Percentiles rank a stretch among this genome's conserved stretches.
Evolutionary conservation across 2,113 vertebrate species (phyloP).

Genomic region (Dascyllus trimaculatus): DNA sequence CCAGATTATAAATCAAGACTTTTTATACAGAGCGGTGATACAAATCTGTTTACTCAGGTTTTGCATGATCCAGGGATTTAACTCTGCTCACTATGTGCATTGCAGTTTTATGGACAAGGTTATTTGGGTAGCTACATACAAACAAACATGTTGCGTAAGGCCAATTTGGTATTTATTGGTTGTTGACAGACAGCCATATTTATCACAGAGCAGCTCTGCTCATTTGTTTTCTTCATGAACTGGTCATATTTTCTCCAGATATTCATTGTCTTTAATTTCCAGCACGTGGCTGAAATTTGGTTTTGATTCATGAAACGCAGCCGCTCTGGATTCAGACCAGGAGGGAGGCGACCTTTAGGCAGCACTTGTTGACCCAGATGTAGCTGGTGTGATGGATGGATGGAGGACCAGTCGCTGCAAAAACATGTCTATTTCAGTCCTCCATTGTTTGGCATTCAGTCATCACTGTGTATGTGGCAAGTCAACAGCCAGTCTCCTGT

Average conservation of each 20-base stretch:
- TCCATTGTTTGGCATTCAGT: constrained; percentile 78
- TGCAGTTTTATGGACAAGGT: constrained; percentile 11
- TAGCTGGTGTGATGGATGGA: constrained; percentile 68
- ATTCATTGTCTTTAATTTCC: constrained; percentile 13
- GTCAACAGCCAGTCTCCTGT: constrained; percentile 64
- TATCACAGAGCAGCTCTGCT: background rate
- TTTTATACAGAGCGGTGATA: constrained; percentile 20
- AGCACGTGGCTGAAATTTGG: constrained; percentile 12
- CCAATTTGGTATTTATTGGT: background rate
- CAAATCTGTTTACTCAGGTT: constrained; percentile 24
- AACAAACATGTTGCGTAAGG: background rate
- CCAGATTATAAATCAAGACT: constrained; percentile 42
- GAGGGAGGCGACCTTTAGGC: constrained; percentile 26
- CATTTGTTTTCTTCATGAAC: background rate
- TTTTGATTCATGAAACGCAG: constrained; percentile 30
- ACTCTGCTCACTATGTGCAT: background rate
- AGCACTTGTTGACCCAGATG: constrained; percentile 63
- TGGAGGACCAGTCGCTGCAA: constrained; percentile 57
- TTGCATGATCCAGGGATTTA: constrained; percentile 28
- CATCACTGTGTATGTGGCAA: constrained; percentile 60
- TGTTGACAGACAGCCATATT: background rate
- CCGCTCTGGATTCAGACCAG: constrained; percentile 26
- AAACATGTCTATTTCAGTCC: constrained; percentile 79
- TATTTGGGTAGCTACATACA: constrained; percentile 1
- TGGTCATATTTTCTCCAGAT: constrained; percentile 18